Percentiles rank a stretch among this genome's conserved stretches.
Conservation (phyloP, 2,797 vertebrate species). For the Sebastes itinus region DNA sequence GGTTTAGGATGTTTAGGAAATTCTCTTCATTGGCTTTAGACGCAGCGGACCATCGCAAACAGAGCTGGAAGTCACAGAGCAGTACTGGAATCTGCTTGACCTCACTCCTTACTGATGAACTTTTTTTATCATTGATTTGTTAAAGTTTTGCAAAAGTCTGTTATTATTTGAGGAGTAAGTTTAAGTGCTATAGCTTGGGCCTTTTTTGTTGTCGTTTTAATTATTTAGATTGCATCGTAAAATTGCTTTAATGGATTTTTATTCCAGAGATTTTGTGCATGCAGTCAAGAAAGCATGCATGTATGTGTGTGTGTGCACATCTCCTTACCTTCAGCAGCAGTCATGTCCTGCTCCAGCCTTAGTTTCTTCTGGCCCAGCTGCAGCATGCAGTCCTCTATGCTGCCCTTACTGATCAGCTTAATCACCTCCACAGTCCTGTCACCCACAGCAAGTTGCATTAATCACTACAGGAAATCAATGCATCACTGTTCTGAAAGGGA, state of each 20-base stretch:
- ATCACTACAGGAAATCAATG: not conserved
- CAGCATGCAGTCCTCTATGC: constrained; percentile 95
- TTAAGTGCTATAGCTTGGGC: not conserved
- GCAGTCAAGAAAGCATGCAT: not conserved
- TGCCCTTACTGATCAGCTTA: constrained; percentile 91
- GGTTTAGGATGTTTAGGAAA: not conserved
- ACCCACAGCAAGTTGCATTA: not conserved
- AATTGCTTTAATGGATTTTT: not conserved
- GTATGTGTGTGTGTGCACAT: not conserved
- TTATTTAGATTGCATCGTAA: not conserved
- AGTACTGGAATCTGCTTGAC: not conserved
- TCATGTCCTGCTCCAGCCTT: constrained; percentile 97
- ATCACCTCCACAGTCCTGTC: constrained; percentile 87
- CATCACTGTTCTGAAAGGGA: not conserved
- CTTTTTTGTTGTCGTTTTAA: not conserved
- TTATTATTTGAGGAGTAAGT: not conserved
- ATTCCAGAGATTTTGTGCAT: not conserved
- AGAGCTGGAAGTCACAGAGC: not conserved
- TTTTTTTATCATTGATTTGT: not conserved
- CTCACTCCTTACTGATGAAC: not conserved
- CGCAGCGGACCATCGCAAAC: not conserved
- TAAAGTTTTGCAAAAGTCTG: not conserved
- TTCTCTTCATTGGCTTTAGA: not conserved
- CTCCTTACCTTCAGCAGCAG: constrained; percentile 87
- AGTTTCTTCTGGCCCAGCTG: constrained; percentile 93